These are phyloP conservation scores for Lagocephalus sceleratus DNA, from an alignment of 2,797 vertebrate genomes.

Conservation along the genomic window DNA sequence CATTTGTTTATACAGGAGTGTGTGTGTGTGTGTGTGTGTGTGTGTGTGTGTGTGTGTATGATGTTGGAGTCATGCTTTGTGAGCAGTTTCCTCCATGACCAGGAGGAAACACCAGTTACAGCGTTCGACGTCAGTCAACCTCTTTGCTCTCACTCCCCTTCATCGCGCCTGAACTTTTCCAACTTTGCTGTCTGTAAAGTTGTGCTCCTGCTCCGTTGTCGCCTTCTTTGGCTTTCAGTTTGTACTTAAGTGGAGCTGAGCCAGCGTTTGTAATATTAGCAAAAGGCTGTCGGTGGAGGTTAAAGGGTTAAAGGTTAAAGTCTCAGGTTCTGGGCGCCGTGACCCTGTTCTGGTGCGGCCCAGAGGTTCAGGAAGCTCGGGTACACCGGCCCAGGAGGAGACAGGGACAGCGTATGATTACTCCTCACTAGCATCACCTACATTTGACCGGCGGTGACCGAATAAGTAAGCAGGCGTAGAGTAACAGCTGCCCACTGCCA, in stretches of 20 bases:
- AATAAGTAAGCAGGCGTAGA: constrained; percentile 35
- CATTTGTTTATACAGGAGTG: neutral
- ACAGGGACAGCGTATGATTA: constrained; percentile 75
- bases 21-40: neutral
- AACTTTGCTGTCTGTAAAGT: too few relatives aligned
- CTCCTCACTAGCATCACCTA: constrained; percentile 68
- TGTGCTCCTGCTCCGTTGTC: too few relatives aligned
- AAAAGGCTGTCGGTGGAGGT: too few relatives aligned
- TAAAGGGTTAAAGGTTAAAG: constrained; percentile 15
- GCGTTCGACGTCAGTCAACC: too few relatives aligned
- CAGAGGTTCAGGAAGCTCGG: constrained; percentile 64
- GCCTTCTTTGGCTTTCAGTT: too few relatives aligned
- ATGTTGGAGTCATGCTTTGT: neutral
- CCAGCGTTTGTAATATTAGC: too few relatives aligned
- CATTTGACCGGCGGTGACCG: constrained; percentile 65
- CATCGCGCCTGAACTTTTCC: too few relatives aligned
- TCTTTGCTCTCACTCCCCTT: too few relatives aligned
- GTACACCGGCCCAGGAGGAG: constrained; percentile 51
- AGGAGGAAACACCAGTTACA: too few relatives aligned
- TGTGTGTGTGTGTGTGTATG: neutral
- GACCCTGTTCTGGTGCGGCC: constrained; percentile 45
- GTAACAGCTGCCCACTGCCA: constrained; percentile 60
- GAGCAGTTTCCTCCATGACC: too few relatives aligned
- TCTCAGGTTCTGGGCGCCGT: constrained; percentile 63
- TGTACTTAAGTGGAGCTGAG: too few relatives aligned